phyloP scores from a whole-genome alignment of 2,113 vertebrate genomes.

The Amphiprion ocellaris region DNA sequence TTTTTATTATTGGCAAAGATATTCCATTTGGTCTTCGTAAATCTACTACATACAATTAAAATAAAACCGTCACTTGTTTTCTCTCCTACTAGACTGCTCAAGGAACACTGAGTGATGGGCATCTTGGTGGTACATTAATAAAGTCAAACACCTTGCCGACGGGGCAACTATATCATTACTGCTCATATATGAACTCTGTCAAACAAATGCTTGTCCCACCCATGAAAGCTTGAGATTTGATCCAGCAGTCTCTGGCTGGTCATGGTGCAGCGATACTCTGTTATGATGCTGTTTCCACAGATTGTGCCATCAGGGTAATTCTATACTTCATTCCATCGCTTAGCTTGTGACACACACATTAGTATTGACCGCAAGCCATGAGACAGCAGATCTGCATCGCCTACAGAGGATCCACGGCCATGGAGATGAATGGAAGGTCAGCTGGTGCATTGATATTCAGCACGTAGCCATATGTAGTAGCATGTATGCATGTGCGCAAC shows the following conservation, averaged over 20 bases:
- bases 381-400: constrained; percentile 61
- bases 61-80: not conserved
- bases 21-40: not conserved
- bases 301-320: constrained; percentile 61
- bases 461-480: constrained; percentile 50
- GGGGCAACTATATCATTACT: constrained; percentile 26
- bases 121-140: constrained; percentile 36
- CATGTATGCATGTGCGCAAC: constrained; percentile 63
- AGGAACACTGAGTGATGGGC: constrained; percentile 15
- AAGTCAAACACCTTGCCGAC: constrained; percentile 41
- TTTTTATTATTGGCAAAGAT: constrained; percentile 6
- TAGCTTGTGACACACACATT: constrained; percentile 22
- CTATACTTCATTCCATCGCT: constrained; percentile 37
- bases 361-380: constrained; percentile 64
- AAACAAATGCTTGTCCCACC: constrained; percentile 9
- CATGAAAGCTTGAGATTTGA: constrained; percentile 34
- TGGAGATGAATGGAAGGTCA: constrained; percentile 68
- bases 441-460: constrained; percentile 58
- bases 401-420: constrained; percentile 33
- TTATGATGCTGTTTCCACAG: constrained; percentile 45
- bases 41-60: not conserved
- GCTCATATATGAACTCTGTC: constrained; percentile 1
- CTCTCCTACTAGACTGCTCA: not conserved
- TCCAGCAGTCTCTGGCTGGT: constrained; percentile 11
- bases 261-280: constrained; percentile 44